A percentile compares a stretch with the other conserved stretches of the same genome.
Conservation (phyloP, 1,140 invertebrate species). For the Telenomus remus region DNA sequence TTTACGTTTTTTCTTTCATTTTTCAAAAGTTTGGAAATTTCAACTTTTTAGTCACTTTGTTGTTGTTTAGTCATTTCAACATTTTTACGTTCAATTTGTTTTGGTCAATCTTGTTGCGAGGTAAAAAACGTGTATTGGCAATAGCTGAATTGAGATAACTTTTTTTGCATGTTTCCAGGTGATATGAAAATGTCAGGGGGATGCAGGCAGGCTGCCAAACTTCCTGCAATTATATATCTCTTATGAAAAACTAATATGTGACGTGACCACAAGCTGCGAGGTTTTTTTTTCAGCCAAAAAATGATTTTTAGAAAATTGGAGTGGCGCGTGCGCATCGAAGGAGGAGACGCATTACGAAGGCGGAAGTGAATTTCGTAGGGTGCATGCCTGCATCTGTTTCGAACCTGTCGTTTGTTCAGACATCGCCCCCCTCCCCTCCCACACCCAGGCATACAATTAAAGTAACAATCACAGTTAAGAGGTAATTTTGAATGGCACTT, state of each 20-base stretch:
- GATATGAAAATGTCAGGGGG: constrained; percentile 37
- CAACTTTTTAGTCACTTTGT: too few species aligned
- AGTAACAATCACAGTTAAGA: too few species aligned
- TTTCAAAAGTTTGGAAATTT: too few species aligned
- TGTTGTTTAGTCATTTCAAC: too few species aligned
- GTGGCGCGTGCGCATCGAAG: constrained; percentile 50
- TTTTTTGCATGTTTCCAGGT: constrained; percentile 38
- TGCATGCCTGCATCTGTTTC: constrained; percentile 46
- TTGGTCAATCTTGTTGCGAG: too few species aligned
- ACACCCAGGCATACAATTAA: too few species aligned
- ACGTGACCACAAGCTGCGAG: constrained; percentile 48
- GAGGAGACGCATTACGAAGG: constrained; percentile 46
- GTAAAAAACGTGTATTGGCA: too few species aligned
- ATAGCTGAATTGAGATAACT: neutral
- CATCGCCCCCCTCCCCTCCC: neutral
- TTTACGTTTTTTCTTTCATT: too few species aligned
- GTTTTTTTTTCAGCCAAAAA: constrained; percentile 46
- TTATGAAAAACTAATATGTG: constrained; percentile 51
- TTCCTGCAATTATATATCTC: constrained; percentile 59
- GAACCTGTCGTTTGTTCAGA: constrained; percentile 36
- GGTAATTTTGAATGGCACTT: too few species aligned
- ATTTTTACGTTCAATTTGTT: too few species aligned
- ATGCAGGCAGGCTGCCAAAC: constrained; percentile 56
- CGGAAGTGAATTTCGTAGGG: constrained; percentile 45
- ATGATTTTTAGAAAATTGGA: constrained; percentile 44